These are phyloP conservation scores for Lepidurus arcticus DNA, from an alignment of 1,140 invertebrate genomes.

Conservation along the genomic window DNA sequence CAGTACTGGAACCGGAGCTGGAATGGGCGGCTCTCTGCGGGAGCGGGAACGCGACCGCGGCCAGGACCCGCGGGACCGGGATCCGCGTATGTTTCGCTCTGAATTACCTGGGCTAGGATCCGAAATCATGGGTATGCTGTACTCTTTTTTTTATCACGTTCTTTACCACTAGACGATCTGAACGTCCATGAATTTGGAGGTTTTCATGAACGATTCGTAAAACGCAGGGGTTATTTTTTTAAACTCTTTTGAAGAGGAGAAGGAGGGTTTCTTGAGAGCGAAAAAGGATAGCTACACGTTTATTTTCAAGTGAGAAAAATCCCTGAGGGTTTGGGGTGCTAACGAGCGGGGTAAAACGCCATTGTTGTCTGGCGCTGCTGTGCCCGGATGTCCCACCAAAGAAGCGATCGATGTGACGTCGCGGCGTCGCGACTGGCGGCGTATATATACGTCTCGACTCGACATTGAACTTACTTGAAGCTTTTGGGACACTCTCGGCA, in stretches of 20 bases:
- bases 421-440: not conserved
- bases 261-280: too few relatives aligned
- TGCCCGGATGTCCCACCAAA: slow-evolving; percentile 1
- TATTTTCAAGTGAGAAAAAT: too few relatives aligned
- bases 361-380: not conserved
- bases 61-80: not conserved
- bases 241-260: too few relatives aligned
- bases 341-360: not conserved
- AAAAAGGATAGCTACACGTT: too few relatives aligned
- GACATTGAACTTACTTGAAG: not conserved
- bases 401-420: slow-evolving; percentile 15
- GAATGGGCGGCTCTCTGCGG: not conserved
- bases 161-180: too few relatives aligned
- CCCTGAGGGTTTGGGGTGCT: not conserved
- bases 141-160: not conserved
- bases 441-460: not conserved
- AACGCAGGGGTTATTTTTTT: too few relatives aligned
- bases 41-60: slow-evolving; percentile 6
- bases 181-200: too few relatives aligned
- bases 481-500: not conserved
- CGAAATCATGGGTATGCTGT: not conserved
- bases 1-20: not conserved
- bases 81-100: not conserved
- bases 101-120: not conserved
- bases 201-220: too few relatives aligned